phyloP scores from a whole-genome alignment of 2,113 vertebrate species.

The Zosterops hypoxanthus region DNA sequence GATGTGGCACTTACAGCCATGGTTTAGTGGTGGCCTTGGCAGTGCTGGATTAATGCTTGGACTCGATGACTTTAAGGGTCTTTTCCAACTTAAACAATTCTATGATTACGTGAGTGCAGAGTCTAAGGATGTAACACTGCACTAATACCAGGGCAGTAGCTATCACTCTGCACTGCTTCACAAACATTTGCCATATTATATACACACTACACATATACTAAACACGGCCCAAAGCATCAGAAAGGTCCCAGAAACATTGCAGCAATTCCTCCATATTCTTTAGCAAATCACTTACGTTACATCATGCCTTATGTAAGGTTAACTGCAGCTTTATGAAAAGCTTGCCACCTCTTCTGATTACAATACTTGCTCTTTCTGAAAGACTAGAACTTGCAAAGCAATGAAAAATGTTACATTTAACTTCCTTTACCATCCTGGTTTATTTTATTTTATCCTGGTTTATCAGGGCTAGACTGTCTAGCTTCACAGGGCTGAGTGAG shows the following conservation, averaged over 20 bases:
- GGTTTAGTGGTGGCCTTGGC: background rate
- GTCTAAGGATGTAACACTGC: rapidly evolving
- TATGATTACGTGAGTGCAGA: background rate
- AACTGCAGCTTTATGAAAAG: background rate
- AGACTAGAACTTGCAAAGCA: background rate
- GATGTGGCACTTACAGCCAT: no score
- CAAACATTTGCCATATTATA: background rate
- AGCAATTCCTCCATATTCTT: background rate
- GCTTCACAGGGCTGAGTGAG: rapidly evolving
- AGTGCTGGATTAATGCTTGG: background rate
- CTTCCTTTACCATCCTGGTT: background rate
- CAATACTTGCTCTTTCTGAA: background rate
- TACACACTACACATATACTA: background rate
- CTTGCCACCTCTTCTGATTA: background rate
- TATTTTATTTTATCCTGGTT: background rate
- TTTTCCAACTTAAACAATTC: background rate
- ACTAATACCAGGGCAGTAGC: background rate
- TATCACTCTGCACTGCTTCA: background rate
- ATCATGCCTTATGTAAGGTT: background rate
- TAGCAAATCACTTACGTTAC: background rate
- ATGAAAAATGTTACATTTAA: background rate
- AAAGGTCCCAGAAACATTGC: background rate
- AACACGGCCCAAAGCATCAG: background rate
- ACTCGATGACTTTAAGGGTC: background rate
- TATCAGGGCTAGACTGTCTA: background rate